Base-by-base conservation (phyloP, 2,113 vertebrate species). In the Apteryx mantelli region DNA sequence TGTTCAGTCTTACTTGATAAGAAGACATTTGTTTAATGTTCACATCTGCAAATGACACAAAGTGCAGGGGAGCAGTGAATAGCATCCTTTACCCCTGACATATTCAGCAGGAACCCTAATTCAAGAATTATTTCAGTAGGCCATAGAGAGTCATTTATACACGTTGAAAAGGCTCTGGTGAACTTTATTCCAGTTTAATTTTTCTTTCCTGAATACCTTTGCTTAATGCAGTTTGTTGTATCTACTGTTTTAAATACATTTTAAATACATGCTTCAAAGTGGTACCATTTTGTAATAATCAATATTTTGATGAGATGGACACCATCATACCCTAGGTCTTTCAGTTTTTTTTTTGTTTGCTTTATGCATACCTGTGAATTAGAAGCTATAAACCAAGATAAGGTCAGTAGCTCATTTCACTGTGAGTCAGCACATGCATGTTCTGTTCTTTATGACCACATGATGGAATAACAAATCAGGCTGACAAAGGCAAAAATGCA, bases 21-120 rank as follows among this genome's bases (percentile, higher is more conserved):
- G 65, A 61, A 89, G 52, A 64, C 14, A 18, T 93, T 88, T 77
- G 40, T 90, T 93, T 95, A 80, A 88, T 81, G 86, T 78, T 86
- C 80, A 82, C 50, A 12, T 71, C 73, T 86, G 88, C 14, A 25
- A 88, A 65, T 60, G 86, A 89, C 86, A 71, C 6, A 0, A 61
- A 84, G 73, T 36, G 55, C 80, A 92, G 40, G 68, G 46, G 44
- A 88, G 82, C 66, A 83, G 17, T 5, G 4, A 91, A 86, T 22
- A 58, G 14, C 44, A 68, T 64, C 40, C 88, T 90, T 68, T 90
- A 78, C 76, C 46, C 61, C 73, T 83, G 38, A 42, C n/a, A 9
- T 26, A 50, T 21, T 75, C 44, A 68, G 30, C 65, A 68, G 58
- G 69, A 94, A 77, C 58, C 53, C 75, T 73, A 63, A 64, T 34